Evolutionary conservation across 2,113 vertebrate species (phyloP).

Genomic region (Ailurus styani): DNA sequence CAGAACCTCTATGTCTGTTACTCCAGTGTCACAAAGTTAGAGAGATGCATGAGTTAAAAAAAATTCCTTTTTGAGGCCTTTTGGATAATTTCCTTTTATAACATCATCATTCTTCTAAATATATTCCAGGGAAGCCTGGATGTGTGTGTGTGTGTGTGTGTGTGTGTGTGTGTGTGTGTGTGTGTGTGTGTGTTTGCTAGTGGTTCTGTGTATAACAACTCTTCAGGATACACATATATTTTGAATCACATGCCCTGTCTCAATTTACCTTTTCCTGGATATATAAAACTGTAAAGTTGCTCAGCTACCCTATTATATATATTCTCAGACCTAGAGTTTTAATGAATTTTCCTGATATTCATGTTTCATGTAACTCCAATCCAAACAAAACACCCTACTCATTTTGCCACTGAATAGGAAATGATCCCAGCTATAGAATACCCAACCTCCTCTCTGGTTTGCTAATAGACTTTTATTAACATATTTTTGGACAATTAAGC

Average conservation of each 20-base stretch:
- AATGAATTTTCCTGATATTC: slow-evolving; percentile 10
- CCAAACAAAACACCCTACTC: not conserved
- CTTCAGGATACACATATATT: not conserved
- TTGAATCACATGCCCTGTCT: not conserved
- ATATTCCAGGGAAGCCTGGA: not conserved
- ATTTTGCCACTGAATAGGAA: slow-evolving; percentile 8
- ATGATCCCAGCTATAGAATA: not conserved
- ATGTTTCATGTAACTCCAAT: not conserved
- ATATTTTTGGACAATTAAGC: not conserved
- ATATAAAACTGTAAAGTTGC: not conserved
- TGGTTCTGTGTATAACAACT: not conserved
- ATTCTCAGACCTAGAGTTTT: not conserved
- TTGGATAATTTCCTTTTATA: not conserved
- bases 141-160: not conserved
- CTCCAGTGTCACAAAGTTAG: not conserved
- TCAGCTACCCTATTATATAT: not conserved
- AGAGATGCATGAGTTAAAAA: not conserved
- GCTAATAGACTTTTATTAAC: not conserved
- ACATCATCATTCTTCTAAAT: not conserved
- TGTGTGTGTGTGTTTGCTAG: not conserved
- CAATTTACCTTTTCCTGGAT: not conserved
- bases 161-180: not conserved
- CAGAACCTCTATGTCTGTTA: not conserved
- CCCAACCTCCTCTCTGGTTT: not conserved
- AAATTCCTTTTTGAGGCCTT: not conserved